Percentiles rank a stretch among this genome's conserved stretches.
phyloP scores from a whole-genome alignment of 2,797 vertebrate species.

The Enteromius afrohamiltoni region DNA sequence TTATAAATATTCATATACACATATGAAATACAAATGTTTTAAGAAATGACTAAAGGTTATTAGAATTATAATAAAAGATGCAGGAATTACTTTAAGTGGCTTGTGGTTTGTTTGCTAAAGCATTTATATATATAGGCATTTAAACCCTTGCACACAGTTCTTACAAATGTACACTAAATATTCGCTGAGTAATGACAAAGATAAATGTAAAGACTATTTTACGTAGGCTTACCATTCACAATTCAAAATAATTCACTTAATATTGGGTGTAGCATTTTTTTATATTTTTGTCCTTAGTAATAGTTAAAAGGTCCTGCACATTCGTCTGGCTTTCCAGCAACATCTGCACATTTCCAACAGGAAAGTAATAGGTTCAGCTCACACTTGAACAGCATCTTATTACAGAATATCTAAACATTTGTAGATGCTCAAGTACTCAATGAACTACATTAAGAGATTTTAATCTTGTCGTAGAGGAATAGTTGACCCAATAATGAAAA shows the following conservation, averaged over 20 bases:
- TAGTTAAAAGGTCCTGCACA: not conserved
- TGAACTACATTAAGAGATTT: too few species aligned
- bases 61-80: slow-evolving; percentile 85
- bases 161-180: too few species aligned
- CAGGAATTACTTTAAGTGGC: slow-evolving; percentile 72
- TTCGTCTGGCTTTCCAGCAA: not conserved
- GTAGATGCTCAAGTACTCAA: too few species aligned
- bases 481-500: too few species aligned
- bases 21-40: slow-evolving; percentile 85
- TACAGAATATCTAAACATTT: not conserved
- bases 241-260: not conserved
- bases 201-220: not conserved
- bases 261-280: not conserved
- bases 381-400: not conserved
- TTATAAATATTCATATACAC: slow-evolving; percentile 79
- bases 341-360: not conserved
- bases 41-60: slow-evolving; percentile 81
- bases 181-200: too few species aligned
- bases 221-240: not conserved
- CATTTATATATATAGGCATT: not conserved
- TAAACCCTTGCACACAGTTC: too few species aligned
- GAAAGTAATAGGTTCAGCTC: too few species aligned
- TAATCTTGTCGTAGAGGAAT: too few species aligned
- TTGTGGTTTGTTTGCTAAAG: slow-evolving; percentile 7
- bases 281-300: not conserved